Evolutionary conservation across 37 sponge, comb jelly and placozoan species (phyloP).

Genomic region (Dysidea cf. avara): DNA sequence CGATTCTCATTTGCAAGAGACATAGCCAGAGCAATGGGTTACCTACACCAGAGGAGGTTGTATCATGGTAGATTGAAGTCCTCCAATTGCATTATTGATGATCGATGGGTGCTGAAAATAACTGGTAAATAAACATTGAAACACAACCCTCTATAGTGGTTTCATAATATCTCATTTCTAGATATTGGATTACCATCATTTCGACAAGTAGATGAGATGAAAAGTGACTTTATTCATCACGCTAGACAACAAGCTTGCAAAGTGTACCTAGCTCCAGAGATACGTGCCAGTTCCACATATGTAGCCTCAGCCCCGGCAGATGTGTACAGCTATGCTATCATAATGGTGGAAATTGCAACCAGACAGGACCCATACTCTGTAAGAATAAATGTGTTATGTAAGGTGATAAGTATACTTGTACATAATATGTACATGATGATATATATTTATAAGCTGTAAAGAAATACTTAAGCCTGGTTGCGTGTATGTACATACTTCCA

Average conservation of each 20-base stretch:
- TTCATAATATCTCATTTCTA: conserved; percentile 7
- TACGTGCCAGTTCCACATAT: too few relatives aligned
- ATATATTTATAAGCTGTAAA: too few relatives aligned
- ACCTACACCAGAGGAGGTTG: conserved; percentile 66
- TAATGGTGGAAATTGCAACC: conserved; percentile 73
- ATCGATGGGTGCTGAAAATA: conserved; percentile 88
- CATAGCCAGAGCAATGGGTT: conserved; percentile 82
- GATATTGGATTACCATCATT: conserved; percentile 65
- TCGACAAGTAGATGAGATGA: conserved; percentile 2
- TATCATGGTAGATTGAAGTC: conserved; percentile 78
- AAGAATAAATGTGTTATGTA: too few relatives aligned
- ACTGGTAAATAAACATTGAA: conserved; percentile 77
- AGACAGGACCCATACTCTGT: conserved; percentile 77
- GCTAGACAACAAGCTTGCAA: not conserved
- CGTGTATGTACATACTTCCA: too few relatives aligned
- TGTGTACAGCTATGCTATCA: conserved; percentile 71
- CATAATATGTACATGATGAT: too few relatives aligned
- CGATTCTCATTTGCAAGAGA: conserved; percentile 86
- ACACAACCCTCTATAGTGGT: not conserved
- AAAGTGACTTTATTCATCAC: not conserved
- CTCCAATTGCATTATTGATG: conserved; percentile 89
- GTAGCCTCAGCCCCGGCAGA: too few relatives aligned
- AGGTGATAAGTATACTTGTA: too few relatives aligned
- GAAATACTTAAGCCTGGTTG: too few relatives aligned
- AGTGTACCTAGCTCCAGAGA: conserved; percentile 63